A percentile compares a stretch with the other conserved stretches of the same genome.
Evolutionary conservation across 2,113 vertebrate genomes (phyloP).

Genomic region (Dascyllus trimaculatus): DNA sequence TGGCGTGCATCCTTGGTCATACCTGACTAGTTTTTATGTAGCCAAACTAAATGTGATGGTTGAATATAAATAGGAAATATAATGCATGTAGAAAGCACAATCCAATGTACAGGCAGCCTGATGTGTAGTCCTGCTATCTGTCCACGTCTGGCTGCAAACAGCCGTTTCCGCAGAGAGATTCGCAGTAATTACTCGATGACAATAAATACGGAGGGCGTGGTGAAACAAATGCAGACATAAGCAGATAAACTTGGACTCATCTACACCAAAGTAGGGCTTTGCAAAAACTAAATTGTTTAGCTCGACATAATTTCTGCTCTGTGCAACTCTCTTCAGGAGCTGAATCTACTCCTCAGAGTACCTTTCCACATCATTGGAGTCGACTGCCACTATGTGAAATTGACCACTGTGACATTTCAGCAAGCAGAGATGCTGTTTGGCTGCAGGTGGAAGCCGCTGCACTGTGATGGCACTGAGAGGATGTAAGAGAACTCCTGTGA

Average conservation of each 20-base stretch:
- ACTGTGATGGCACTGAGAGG: constrained; percentile 14
- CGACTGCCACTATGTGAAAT: constrained; percentile 7
- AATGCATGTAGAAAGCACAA: not conserved
- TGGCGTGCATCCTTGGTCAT: no score
- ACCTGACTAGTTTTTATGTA: no score
- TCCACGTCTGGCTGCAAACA: constrained; percentile 37
- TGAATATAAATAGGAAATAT: not conserved
- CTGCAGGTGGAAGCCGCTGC: constrained; percentile 44
- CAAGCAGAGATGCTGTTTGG: constrained; percentile 24
- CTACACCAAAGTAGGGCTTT: not conserved
- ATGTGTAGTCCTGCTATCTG: constrained; percentile 27
- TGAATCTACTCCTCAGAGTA: constrained; percentile 2
- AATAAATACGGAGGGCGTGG: constrained; percentile 4
- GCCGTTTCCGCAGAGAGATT: constrained; percentile 38
- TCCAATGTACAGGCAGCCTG: not conserved
- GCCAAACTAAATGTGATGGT: no score
- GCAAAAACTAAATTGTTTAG: not conserved
- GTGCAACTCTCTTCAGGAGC: no score
- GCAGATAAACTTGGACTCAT: not conserved
- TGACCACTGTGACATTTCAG: constrained; percentile 34
- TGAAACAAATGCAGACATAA: constrained; percentile 21
- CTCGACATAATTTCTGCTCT: no score
- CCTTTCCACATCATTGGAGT: constrained; percentile 35
- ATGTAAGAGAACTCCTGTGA: no score
- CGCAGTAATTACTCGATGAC: constrained; percentile 42